Evolutionary conservation across 2,113 vertebrate genomes (phyloP).

Genomic region (Elephas maximus): DNA sequence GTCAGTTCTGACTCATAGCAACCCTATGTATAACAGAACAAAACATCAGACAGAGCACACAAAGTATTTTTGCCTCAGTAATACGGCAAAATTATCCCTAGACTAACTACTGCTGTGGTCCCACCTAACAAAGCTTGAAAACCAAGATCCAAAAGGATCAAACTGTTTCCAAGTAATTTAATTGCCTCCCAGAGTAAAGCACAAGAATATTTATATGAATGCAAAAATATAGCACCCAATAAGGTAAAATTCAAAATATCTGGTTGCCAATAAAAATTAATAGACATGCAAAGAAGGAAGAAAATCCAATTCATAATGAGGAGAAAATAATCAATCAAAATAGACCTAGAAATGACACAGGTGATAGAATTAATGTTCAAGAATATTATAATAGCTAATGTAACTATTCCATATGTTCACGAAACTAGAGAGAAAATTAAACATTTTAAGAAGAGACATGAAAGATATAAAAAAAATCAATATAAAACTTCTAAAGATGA

Average conservation of each 20-base stretch:
- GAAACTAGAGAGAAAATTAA: background rate
- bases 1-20: no score
- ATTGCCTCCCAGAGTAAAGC: background rate
- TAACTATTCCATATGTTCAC: background rate
- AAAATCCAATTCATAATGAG: background rate
- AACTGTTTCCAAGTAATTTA: background rate
- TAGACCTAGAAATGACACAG: background rate
- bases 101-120: background rate
- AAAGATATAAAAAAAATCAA: background rate
- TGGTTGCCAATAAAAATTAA: no score
- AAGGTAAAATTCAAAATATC: no score
- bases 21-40: no score
- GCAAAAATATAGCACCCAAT: background rate
- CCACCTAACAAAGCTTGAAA: background rate
- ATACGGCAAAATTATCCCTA: background rate
- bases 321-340: background rate
- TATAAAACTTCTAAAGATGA: background rate
- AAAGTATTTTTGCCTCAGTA: background rate
- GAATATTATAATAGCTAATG: background rate
- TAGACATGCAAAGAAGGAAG: no score
- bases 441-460: background rate
- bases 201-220: background rate
- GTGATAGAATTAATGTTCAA: background rate
- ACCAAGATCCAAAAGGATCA: background rate
- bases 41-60: no score